Conservation (phyloP, 2,888 invertebrate species). For the Zhuqinia jingwanae region DNA sequence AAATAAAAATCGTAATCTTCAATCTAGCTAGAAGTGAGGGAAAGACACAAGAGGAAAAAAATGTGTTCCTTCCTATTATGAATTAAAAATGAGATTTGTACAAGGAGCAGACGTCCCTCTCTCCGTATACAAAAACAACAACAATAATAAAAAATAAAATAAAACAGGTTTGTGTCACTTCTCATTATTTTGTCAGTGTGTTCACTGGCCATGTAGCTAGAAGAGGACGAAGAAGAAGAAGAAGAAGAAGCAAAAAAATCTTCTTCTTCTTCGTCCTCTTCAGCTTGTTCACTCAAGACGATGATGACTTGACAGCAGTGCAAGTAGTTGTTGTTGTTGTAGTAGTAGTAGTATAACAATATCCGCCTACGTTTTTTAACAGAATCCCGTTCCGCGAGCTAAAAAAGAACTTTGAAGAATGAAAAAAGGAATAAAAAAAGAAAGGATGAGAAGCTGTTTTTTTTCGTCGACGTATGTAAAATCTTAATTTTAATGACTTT, state of each 20-base stretch:
- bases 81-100: constrained; percentile 39
- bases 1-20: neutral
- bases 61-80: constrained; percentile 50
- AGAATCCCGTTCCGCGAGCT: constrained; percentile 66
- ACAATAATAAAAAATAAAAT: constrained; percentile 58
- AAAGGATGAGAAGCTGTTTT: constrained; percentile 43
- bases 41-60: constrained; percentile 17
- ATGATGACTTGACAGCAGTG: constrained; percentile 51
- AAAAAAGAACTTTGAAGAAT: constrained; percentile 31
- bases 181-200: constrained; percentile 66
- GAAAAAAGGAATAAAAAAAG: constrained; percentile 19
- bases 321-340: no score
- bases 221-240: neutral
- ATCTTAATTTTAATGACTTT: constrained; percentile 51
- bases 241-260: constrained; percentile 2
- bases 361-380: constrained; percentile 66
- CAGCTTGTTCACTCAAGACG: constrained; percentile 1
- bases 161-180: constrained; percentile 72
- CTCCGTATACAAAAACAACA: constrained; percentile 32
- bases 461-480: constrained; percentile 28
- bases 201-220: constrained; percentile 23
- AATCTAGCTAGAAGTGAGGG: neutral
- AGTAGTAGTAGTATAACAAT: constrained; percentile 35
- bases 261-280: neutral
- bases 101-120: constrained; percentile 11